Percentiles rank a stretch among this genome's conserved stretches.
Conservation (phyloP, 1,140 invertebrate species). For the Eupristina koningsbergeri region DNA sequence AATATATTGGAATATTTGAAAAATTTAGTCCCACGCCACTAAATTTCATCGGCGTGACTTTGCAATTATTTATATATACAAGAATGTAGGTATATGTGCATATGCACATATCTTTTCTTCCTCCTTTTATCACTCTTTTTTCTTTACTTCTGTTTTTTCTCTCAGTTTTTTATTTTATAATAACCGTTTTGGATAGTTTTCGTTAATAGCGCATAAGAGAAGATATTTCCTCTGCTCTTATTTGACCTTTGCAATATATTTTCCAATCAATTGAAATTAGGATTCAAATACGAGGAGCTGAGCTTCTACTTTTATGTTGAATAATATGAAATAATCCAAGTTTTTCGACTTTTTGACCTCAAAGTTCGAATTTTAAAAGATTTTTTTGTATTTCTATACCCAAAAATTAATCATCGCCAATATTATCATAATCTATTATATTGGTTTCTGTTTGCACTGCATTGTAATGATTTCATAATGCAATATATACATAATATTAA, state of each 20-base stretch:
- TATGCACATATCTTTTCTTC: background rate
- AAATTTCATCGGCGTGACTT: constrained; percentile 58
- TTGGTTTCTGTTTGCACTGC: no score
- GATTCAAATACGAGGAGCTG: no score
- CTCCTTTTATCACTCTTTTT: background rate
- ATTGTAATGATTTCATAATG: no score
- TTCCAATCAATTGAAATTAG: no score
- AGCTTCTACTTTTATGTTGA: no score
- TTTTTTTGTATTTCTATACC: no score
- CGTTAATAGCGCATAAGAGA: background rate
- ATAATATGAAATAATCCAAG: no score
- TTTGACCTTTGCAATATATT: background rate
- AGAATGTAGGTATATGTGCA: constrained; percentile 31
- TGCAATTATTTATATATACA: constrained; percentile 60
- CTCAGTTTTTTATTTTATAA: background rate
- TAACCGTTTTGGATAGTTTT: background rate
- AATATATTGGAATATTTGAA: constrained; percentile 73
- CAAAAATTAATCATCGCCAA: no score
- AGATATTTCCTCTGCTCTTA: background rate
- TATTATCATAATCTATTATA: no score
- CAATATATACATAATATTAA: no score
- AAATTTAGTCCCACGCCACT: constrained; percentile 70
- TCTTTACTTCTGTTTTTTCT: background rate
- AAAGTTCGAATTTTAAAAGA: no score
- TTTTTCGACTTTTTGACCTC: no score